Base-by-base conservation (phyloP, 2,888 invertebrate species). In the Thumatha senex region DNA sequence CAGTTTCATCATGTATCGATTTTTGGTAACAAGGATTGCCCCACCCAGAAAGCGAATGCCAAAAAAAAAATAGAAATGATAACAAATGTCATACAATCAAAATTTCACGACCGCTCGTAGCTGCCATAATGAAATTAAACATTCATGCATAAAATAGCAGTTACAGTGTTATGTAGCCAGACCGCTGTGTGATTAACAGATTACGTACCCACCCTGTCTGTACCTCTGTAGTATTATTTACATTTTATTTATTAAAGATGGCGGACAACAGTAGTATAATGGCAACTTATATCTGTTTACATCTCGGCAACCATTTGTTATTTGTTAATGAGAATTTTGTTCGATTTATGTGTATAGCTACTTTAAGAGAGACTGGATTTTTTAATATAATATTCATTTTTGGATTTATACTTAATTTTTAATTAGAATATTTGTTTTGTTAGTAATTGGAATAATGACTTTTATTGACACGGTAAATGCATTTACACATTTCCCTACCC, bases 61-160 rank as follows among this genome's bases (percentile, higher is more conserved):
- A 61, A 67, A 56, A 59, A 66, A 54, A 63, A 63, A 54, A 54
- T 46, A 53, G 46, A 61, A 63, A 51, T 60, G 40, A 44, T 61
- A 67, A 67, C 68, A 67, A 76, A 74, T 71, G 68, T 62, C 48
- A 55, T 45, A 72, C 68, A 73, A 74, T 76, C 72, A 76, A 62
- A 71, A 58, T 58, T 55, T 63, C 69, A 67, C 67, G 59, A 67
- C 62, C 56, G 65, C 62, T 58, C 60, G 72, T 67, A 10, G 64
- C 63, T 59, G 64, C 62, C 65, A 64, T 83, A 84, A 82, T 82
- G 82, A 80, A 82, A 83, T 82, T 77, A 82, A 70, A 76, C 63
- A 76, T 79, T 77, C 80, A 78, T 78, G 78, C 78, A 83, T 84
- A 82, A 83, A 80, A 77, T 74, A 67, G 71, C 69, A 68, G 67